Percentiles rank a stretch among this genome's conserved stretches.
These are phyloP conservation scores for Oreohelix idahoensis DNA, from an alignment of 1,140 invertebrate genomes.

Conservation along the genomic window DNA sequence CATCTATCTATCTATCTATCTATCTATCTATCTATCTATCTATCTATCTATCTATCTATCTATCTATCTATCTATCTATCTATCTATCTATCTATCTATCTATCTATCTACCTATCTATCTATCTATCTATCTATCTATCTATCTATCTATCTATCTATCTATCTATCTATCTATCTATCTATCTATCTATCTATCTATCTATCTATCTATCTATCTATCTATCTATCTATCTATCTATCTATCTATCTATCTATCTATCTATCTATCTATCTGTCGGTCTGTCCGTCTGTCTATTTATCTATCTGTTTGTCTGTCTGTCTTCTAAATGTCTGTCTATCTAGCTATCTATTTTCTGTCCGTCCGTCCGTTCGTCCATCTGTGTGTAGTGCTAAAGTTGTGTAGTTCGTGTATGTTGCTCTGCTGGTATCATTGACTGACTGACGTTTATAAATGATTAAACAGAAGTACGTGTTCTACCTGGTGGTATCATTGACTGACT, in stretches of 20 bases:
- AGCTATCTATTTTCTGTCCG: not conserved
- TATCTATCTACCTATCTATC: too few species aligned
- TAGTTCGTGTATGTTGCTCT: slow-evolving; percentile 13
- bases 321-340: slow-evolving; percentile 15
- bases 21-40: slow-evolving; percentile 14
- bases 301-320: too few species aligned
- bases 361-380: too few species aligned
- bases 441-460: too few species aligned
- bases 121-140: too few species aligned
- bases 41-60: slow-evolving; percentile 7
- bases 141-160: not conserved
- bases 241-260: slow-evolving; percentile 22
- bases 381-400: too few species aligned
- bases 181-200: slow-evolving; percentile 25
- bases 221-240: not conserved
- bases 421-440: not conserved
- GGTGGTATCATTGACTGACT: too few species aligned
- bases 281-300: too few species aligned
- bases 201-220: not conserved
- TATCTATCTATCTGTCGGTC: too few species aligned
- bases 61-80: not conserved
- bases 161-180: slow-evolving; percentile 25
- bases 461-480: too few species aligned
- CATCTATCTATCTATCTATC: slow-evolving; percentile 15
- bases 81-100: too few species aligned